Evolutionary conservation across 2,113 vertebrate species (phyloP).

Genomic region (Columba janthina): DNA sequence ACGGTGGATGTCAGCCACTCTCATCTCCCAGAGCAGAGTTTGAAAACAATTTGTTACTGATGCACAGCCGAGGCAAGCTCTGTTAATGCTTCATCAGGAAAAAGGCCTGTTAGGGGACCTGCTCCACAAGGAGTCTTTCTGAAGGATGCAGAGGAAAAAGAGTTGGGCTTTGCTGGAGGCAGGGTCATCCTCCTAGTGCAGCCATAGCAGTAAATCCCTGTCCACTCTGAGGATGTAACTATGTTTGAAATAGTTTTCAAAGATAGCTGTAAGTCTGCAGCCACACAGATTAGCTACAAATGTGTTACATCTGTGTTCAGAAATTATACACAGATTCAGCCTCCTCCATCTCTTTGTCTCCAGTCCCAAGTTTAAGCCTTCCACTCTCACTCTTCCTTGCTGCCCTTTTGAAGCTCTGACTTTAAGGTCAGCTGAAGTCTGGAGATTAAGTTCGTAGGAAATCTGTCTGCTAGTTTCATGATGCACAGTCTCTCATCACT

Average conservation of each 20-base stretch:
- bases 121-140: neutral
- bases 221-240: neutral
- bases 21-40: neutral
- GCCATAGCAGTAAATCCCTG: neutral
- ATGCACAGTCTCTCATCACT: neutral
- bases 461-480: constrained; percentile 14
- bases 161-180: neutral
- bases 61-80: neutral
- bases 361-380: neutral
- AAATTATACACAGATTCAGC: constrained; percentile 8
- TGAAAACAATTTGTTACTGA: constrained; percentile 10
- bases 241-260: constrained; percentile 57
- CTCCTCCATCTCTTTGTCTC: constrained; percentile 18
- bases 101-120: neutral
- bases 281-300: constrained; percentile 27
- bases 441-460: constrained; percentile 46
- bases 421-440: constrained; percentile 53
- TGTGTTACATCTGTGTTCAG: constrained; percentile 41
- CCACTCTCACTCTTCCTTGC: neutral
- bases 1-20: neutral
- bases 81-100: neutral
- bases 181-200: neutral
- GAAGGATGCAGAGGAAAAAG: neutral
- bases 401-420: constrained; percentile 44
- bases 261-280: constrained; percentile 34